Evolutionary conservation across 1,140 invertebrate genomes (phyloP).

Genomic region (Aphaenogaster ashmeadi): DNA sequence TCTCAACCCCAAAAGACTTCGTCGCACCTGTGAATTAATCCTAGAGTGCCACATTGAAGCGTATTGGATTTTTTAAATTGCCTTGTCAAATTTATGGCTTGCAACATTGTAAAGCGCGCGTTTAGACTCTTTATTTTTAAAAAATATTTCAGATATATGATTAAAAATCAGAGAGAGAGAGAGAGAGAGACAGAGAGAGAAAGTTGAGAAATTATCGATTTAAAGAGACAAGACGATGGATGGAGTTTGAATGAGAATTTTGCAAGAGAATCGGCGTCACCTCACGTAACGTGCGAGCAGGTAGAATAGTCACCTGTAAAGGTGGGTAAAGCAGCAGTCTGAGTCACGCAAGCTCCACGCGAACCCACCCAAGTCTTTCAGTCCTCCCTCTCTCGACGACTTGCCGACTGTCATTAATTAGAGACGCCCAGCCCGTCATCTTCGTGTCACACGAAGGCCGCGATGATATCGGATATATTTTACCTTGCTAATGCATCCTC

Average conservation of each 20-base stretch:
- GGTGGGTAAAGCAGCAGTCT: constrained; percentile 50
- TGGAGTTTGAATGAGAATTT: constrained; percentile 18
- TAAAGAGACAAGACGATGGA: not conserved
- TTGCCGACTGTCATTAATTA: constrained; percentile 72
- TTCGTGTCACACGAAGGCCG: constrained; percentile 51
- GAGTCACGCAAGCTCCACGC: constrained; percentile 71
- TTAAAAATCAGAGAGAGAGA: not conserved
- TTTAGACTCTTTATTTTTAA: not conserved
- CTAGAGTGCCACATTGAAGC: not conserved
- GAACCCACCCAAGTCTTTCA: constrained; percentile 31
- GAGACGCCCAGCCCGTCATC: constrained; percentile 67
- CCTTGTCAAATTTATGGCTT: constrained; percentile 22
- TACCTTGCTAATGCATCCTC: constrained; percentile 11
- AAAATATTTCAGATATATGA: not conserved
- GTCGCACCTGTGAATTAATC: constrained; percentile 33
- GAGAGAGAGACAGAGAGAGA: not conserved
- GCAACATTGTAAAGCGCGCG: not conserved
- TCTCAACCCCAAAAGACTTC: constrained; percentile 1
- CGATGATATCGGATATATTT: constrained; percentile 39
- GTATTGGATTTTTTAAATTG: not conserved
- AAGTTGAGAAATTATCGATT: constrained; percentile 50
- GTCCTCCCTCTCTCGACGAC: constrained; percentile 13
- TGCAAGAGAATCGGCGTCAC: not conserved
- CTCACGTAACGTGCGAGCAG: constrained; percentile 52
- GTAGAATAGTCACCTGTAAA: constrained; percentile 64